Percentiles rank a stretch among this genome's conserved stretches.
These are phyloP conservation scores for Pan paniscus DNA, from an alignment of 2,113 vertebrate species.

Conservation along the genomic window DNA sequence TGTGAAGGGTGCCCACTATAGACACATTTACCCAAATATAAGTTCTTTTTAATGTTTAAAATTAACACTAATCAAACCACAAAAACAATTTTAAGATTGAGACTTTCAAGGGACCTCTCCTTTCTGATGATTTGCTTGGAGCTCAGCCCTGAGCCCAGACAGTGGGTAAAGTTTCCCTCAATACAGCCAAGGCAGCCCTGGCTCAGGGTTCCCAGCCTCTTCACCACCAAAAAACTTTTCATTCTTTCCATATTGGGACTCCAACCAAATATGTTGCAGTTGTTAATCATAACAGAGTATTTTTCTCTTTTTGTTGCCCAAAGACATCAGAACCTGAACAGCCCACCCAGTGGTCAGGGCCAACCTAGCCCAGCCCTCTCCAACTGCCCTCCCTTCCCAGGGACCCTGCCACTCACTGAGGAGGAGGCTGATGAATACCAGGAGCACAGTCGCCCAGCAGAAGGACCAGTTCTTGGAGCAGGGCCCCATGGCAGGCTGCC, in stretches of 20 bases:
- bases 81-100: not conserved
- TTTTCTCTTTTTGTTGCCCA: not conserved
- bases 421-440: not conserved
- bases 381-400: no score
- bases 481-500: not conserved
- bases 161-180: not conserved
- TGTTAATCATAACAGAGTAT: not conserved
- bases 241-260: not conserved
- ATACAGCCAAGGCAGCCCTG: no score
- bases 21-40: not conserved
- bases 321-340: not conserved
- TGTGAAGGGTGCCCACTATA: rapidly evolving
- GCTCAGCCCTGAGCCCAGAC: not conserved
- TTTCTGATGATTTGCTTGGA: not conserved
- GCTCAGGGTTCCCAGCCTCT: not conserved
- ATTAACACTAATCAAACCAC: not conserved
- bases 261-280: not conserved
- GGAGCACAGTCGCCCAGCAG: not conserved
- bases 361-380: not conserved
- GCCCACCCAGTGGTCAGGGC: no score
- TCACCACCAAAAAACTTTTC: not conserved
- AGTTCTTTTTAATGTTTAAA: not conserved
- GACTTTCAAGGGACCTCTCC: not conserved
- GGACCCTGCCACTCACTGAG: not conserved
- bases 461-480: not conserved